These are phyloP conservation scores for Neelides folsomi DNA, from an alignment of 2,888 invertebrate genomes.

Conservation along the genomic window DNA sequence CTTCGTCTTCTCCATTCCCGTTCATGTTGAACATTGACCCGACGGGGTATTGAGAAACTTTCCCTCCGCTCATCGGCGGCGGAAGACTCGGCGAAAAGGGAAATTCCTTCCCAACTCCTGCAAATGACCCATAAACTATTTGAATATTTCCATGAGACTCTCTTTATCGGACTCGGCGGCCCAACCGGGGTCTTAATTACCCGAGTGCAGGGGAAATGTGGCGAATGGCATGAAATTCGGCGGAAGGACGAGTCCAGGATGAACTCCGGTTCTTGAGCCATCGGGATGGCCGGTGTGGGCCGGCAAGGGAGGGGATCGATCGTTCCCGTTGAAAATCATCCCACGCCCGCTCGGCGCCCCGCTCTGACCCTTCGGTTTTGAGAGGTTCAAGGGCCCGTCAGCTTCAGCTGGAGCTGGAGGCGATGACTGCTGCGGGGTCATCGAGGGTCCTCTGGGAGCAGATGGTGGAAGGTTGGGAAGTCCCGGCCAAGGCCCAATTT, in stretches of 20 bases:
- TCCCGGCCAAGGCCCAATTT: conserved; percentile 38
- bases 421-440: conserved; percentile 15
- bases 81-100: conserved; percentile 38
- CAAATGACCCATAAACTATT: too few relatives aligned
- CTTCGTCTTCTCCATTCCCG: conserved; percentile 30
- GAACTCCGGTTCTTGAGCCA: conserved; percentile 33
- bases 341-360: conserved; percentile 18
- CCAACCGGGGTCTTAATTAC: too few relatives aligned
- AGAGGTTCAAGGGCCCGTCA: conserved; percentile 75
- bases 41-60: conserved; percentile 23
- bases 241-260: conserved; percentile 48
- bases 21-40: conserved; percentile 26
- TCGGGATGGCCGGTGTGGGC: conserved; percentile 15
- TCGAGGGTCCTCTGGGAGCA: conserved; percentile 21
- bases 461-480: conserved; percentile 29
- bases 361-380: conserved; percentile 56
- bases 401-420: conserved; percentile 44
- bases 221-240: conserved; percentile 50
- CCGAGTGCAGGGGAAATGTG: conserved; percentile 44
- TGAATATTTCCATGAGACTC: too few relatives aligned
- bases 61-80: conserved; percentile 36
- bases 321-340: conserved; percentile 34
- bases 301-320: conserved; percentile 32
- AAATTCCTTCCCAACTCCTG: conserved; percentile 24
- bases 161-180: too few relatives aligned